phyloP scores from a whole-genome alignment of 1,140 invertebrate species.

The Lithobius niger region DNA sequence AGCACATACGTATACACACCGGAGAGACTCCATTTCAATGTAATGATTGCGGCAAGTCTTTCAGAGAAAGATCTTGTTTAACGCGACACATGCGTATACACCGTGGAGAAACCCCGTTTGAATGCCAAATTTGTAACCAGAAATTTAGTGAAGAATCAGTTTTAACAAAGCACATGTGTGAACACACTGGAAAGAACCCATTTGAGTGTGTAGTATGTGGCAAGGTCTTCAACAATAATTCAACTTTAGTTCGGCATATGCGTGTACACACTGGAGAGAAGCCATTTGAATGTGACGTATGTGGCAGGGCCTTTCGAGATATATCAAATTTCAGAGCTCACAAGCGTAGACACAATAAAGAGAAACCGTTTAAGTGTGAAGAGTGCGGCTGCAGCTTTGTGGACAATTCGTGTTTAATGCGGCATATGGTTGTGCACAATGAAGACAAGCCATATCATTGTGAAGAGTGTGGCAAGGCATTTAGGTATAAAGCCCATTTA shows the following conservation, averaged over 20 bases:
- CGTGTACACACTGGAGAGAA: conserved; percentile 47
- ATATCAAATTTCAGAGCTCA: too few species aligned
- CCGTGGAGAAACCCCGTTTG: background rate
- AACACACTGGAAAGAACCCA: too few species aligned
- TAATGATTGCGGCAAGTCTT: too few species aligned
- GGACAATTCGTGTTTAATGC: too few species aligned
- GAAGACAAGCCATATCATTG: background rate
- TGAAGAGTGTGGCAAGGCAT: background rate
- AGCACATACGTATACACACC: conserved; percentile 43
- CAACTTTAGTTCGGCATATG: conserved; percentile 26
- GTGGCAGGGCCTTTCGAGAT: conserved; percentile 41
- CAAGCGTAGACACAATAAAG: too few species aligned
- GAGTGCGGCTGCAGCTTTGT: too few species aligned
- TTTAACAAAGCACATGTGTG: background rate
- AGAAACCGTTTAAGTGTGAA: too few species aligned
- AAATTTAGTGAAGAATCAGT: background rate
- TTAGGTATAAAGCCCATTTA: background rate
- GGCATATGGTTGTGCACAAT: too few species aligned
- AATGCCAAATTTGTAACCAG: background rate
- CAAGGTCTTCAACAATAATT: background rate
- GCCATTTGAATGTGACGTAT: conserved; percentile 48
- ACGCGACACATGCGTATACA: background rate
- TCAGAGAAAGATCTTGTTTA: background rate
- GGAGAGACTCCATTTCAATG: conserved; percentile 31
- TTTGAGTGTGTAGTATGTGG: background rate